phyloP scores from a whole-genome alignment of 2,113 vertebrate species.

The Pavo muticus region DNA sequence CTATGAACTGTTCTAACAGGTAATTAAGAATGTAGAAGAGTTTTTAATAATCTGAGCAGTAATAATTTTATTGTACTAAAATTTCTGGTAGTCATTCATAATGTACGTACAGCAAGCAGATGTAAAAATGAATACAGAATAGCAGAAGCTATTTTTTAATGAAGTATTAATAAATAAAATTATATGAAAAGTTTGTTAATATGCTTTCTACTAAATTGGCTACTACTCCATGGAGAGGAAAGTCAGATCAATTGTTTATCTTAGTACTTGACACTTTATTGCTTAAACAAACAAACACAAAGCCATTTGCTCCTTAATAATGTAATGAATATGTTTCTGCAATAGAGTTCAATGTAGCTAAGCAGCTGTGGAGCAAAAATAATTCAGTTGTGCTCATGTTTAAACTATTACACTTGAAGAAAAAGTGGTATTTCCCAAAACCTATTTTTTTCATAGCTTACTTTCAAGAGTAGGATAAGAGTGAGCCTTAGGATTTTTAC shows the following conservation, averaged over 20 bases:
- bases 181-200: conserved; percentile 30
- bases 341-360: neutral
- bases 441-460: neutral
- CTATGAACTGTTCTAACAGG: neutral
- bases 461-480: conserved; percentile 23
- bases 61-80: conserved; percentile 21
- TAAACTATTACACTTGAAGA: neutral
- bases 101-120: neutral
- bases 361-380: conserved; percentile 1
- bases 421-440: neutral
- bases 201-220: conserved; percentile 41
- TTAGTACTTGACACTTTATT: neutral
- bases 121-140: neutral
- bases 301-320: neutral
- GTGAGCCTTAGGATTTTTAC: conserved; percentile 27
- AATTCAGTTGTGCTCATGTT: neutral
- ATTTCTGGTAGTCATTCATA: conserved; percentile 41
- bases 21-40: neutral
- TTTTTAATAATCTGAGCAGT: conserved; percentile 4
- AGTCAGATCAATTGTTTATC: neutral
- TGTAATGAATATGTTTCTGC: neutral
- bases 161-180: neutral
- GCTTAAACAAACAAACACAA: neutral
- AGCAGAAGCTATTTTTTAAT: neutral
- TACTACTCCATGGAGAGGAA: neutral